phyloP scores from a whole-genome alignment of 2,888 invertebrate species.

The Lasioglossum marginatum region DNA sequence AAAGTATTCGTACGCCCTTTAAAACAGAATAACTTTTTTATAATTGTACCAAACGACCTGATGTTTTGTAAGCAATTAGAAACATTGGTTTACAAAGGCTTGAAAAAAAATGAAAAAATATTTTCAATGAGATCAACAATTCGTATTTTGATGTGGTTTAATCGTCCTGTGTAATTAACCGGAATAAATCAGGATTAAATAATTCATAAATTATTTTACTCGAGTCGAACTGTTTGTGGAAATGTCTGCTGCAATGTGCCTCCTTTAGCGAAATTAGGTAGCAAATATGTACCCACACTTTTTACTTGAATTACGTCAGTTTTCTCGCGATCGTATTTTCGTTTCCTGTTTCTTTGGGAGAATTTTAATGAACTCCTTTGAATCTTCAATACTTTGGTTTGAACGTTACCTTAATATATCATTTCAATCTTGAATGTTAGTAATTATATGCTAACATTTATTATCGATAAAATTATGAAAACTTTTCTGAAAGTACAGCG shows the following conservation, averaged over 20 bases:
- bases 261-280: background rate
- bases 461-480: background rate
- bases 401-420: background rate
- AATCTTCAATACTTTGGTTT: background rate
- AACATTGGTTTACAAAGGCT: too few species aligned
- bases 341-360: background rate
- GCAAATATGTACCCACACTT: background rate
- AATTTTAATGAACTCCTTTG: background rate
- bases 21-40: too few species aligned
- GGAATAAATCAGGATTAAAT: too few species aligned
- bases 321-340: background rate
- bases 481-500: background rate
- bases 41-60: too few species aligned
- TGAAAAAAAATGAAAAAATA: too few species aligned
- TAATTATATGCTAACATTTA: background rate
- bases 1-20: too few species aligned
- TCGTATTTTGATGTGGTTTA: too few species aligned
- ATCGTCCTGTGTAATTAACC: too few species aligned
- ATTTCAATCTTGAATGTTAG: background rate
- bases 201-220: background rate
- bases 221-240: background rate
- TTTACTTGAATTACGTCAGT: background rate
- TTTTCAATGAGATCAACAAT: too few species aligned
- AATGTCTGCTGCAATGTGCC: background rate
- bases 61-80: too few species aligned